Base-by-base conservation (phyloP, 1,140 invertebrate species). In the Polypedilum pembai region DNA sequence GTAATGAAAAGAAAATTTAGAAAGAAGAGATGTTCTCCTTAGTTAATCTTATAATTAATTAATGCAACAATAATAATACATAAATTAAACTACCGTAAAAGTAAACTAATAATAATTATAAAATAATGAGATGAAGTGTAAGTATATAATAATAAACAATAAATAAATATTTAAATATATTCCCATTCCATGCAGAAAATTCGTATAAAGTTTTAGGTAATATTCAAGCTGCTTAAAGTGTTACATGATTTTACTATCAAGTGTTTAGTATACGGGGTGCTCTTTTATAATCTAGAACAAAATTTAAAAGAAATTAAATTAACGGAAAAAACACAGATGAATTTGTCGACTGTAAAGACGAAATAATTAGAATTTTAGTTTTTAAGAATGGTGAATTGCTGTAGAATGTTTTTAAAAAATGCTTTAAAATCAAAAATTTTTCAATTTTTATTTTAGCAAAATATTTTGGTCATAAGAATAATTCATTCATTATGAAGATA, bases 231-330 rank as follows among this genome's bases (percentile, higher is more conserved):
- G 45, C 45, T 56, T 56, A 56, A 56, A 56, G 45, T 56, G 45
- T 56, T 56, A 56, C 45, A 56, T n/a, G 45, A 56, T 56, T 56
- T 56, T 56, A 56, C 45, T 56, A 56, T 56, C 45, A 56, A 56
- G 45, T 56, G 45, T 56, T 56, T 56, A 56, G 45, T 56, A 56
- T 56, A 56, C 45, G 45, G 45, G 45, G 45, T 56, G 45, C 45
- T 56, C 45, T 56, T 56, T 56, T 56, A 56, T 56, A 56, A 56
- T 12, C n/a, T 56, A 56, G 45, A 56, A 56, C 7, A 56, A 56
- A 33, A 33, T 33, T 33, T 33, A 33, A 33, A 33, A 33, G 24
- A 33, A 33, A 33, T 33, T 33, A 33, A 33, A 33, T 33, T 33
- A 33, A 33, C 24, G 24, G 5, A 33, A 33, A n/a, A 56, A 56